phyloP scores from a whole-genome alignment of 2,113 vertebrate species.

The Formicarius rufipectus region DNA sequence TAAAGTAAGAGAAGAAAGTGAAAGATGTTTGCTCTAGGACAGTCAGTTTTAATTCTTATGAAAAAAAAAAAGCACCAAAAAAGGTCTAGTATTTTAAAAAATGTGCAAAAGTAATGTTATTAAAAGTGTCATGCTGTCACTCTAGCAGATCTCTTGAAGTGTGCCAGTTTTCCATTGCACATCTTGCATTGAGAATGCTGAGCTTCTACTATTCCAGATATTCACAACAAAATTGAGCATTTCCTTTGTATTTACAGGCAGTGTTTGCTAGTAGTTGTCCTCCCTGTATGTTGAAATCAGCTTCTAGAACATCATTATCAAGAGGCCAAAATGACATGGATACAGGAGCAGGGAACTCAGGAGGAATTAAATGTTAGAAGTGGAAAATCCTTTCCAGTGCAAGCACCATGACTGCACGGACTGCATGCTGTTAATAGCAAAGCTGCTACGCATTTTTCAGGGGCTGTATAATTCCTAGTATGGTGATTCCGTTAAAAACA shows the following conservation, averaged over 20 bases:
- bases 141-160: background rate
- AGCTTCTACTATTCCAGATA: background rate
- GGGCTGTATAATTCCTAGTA: background rate
- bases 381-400: background rate
- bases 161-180: background rate
- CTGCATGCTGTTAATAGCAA: background rate
- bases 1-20: background rate
- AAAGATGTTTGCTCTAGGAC: background rate
- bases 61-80: accelerated
- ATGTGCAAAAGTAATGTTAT: background rate
- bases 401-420: background rate
- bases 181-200: background rate
- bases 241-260: background rate
- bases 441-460: background rate
- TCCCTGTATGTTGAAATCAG: background rate
- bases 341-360: background rate
- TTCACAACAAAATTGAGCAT: background rate
- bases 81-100: background rate
- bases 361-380: background rate
- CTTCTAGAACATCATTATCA: background rate
- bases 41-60: background rate
- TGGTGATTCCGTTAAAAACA: background rate
- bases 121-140: background rate
- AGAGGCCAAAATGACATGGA: background rate
- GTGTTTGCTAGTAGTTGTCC: background rate